These are phyloP conservation scores for Erebia aethiops DNA, from an alignment of 2,888 invertebrate genomes.

Conservation along the genomic window DNA sequence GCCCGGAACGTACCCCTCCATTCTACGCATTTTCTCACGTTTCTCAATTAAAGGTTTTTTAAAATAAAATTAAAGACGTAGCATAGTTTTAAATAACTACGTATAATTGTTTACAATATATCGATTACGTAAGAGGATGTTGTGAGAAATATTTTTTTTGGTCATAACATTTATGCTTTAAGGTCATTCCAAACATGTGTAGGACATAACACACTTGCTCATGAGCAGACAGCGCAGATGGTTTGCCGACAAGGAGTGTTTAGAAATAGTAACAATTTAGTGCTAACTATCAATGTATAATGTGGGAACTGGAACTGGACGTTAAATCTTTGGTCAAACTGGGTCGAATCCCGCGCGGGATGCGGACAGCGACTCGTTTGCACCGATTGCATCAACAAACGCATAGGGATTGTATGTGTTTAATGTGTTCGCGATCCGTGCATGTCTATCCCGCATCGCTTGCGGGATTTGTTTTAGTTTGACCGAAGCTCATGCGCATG, in stretches of 20 bases:
- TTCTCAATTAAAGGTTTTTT: too few relatives aligned
- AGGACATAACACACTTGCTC: not conserved
- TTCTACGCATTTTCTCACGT: too few relatives aligned
- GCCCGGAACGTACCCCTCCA: too few relatives aligned
- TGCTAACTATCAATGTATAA: not conserved
- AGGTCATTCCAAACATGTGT: conserved; percentile 6
- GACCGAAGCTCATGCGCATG: not conserved
- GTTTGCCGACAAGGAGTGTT: not conserved
- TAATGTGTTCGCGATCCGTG: not conserved
- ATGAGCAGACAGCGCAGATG: not conserved
- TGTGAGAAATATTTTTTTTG: conserved; percentile 2
- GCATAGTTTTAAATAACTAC: not conserved
- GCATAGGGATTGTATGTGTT: not conserved
- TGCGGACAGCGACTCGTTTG: not conserved
- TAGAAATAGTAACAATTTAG: not conserved
- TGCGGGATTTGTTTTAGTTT: not conserved
- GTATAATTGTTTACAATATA: not conserved
- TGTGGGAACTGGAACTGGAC: conserved; percentile 6
- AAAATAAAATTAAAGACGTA: too few relatives aligned
- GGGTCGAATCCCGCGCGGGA: not conserved
- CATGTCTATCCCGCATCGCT: not conserved
- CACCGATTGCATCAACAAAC: not conserved
- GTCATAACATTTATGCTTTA: not conserved
- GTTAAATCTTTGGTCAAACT: not conserved
- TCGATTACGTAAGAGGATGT: conserved; percentile 4